A percentile compares a stretch with the other conserved stretches of the same genome.
phyloP scores from a whole-genome alignment of 2,113 vertebrate species.

The Buteo buteo region DNA sequence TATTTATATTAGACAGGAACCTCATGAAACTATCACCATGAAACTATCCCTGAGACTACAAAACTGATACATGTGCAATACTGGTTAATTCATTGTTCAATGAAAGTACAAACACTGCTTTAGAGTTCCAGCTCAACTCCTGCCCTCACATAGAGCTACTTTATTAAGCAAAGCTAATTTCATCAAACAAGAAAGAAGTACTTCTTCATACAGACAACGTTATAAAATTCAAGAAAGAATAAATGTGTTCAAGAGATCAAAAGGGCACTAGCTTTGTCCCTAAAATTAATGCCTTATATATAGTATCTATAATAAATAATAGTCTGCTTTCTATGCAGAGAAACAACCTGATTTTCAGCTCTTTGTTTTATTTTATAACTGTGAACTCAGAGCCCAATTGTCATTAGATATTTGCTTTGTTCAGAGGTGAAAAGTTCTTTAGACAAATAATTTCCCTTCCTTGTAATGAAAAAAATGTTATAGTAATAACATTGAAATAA shows the following conservation, averaged over 20 bases:
- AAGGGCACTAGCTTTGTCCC: not conserved
- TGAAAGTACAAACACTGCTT: not conserved
- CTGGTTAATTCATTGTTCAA: not conserved
- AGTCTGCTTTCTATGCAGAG: not conserved
- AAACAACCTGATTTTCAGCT: not conserved
- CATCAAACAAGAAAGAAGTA: not conserved
- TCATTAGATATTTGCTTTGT: not conserved
- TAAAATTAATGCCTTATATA: not conserved
- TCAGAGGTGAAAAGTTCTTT: not conserved
- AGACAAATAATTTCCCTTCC: not conserved
- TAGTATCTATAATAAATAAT: not conserved
- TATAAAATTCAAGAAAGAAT: not conserved
- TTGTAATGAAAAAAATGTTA: not conserved
- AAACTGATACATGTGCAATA: not conserved
- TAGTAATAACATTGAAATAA: not conserved
- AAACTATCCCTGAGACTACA: not conserved
- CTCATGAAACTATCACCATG: not conserved
- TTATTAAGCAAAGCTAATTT: not conserved
- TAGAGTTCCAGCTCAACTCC: not conserved
- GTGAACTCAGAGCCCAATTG: not conserved
- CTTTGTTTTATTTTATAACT: not conserved
- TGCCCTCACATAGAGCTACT: not conserved
- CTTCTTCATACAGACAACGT: not conserved
- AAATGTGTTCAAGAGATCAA: not conserved
- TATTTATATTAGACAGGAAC: constrained; percentile 22